Percentiles rank a stretch among this genome's conserved stretches.
phyloP scores from a whole-genome alignment of 53 echinoderm and acorn worm genomes.

The Holothuria scabra region DNA sequence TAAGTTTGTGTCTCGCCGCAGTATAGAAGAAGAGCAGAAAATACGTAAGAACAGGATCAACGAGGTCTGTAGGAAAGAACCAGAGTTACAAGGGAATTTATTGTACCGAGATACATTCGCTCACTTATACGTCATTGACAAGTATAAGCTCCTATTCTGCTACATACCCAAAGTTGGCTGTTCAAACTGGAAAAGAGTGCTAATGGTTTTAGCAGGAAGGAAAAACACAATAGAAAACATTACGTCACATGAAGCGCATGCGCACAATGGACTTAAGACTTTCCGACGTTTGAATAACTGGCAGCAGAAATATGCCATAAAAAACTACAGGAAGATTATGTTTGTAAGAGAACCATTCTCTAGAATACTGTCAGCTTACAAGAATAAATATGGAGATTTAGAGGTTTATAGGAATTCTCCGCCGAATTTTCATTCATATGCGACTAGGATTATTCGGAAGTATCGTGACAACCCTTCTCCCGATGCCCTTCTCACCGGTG shows the following conservation, averaged over 20 bases:
- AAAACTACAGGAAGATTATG: slow-evolving; percentile 73
- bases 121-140: slow-evolving; percentile 77
- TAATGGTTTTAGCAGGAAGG: slow-evolving; percentile 64
- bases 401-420: slow-evolving; percentile 58
- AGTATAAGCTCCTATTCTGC: slow-evolving; percentile 73
- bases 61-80: slow-evolving; percentile 26
- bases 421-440: slow-evolving; percentile 52
- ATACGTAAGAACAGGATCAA: slow-evolving; percentile 36
- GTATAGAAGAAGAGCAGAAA: slow-evolving; percentile 34
- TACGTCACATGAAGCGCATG: slow-evolving; percentile 71
- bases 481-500: slow-evolving; percentile 44
- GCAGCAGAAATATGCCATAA: slow-evolving; percentile 56
- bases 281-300: slow-evolving; percentile 51
- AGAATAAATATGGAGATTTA: slow-evolving; percentile 69
- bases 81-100: slow-evolving; percentile 20
- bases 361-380: slow-evolving; percentile 70
- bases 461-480: slow-evolving; percentile 57
- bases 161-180: slow-evolving; percentile 89
- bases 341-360: slow-evolving; percentile 71
- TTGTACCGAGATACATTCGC: slow-evolving; percentile 52
- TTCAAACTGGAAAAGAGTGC: slow-evolving; percentile 79
- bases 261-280: slow-evolving; percentile 62
- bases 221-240: slow-evolving; percentile 53
- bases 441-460: slow-evolving; percentile 43
- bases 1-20: background rate